Evolutionary conservation across 2,113 vertebrate genomes (phyloP).

Genomic region (Gracilinanus agilis): DNA sequence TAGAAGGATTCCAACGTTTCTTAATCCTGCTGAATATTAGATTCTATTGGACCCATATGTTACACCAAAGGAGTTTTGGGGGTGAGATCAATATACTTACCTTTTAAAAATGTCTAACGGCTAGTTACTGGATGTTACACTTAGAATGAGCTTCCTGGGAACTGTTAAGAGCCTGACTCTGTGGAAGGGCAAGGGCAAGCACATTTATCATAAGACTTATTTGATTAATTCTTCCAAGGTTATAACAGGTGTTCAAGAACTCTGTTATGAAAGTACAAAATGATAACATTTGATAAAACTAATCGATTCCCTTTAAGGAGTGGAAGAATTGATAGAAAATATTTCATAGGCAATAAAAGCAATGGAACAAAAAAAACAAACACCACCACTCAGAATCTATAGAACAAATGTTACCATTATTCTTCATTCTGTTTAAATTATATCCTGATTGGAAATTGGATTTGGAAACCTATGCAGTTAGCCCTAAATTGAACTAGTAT

Average conservation of each 20-base stretch:
- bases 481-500: constrained; percentile 49
- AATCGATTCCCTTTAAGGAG: constrained; percentile 24
- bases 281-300: background rate
- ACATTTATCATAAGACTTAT: constrained; percentile 51
- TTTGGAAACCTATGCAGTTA: constrained; percentile 16
- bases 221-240: constrained; percentile 65
- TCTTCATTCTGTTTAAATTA: constrained; percentile 35
- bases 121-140: background rate
- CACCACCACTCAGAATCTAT: background rate
- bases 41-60: background rate
- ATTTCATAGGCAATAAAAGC: background rate
- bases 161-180: constrained; percentile 26
- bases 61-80: constrained; percentile 31
- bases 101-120: constrained; percentile 22
- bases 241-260: constrained; percentile 27
- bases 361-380: background rate
- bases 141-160: constrained; percentile 51
- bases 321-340: constrained; percentile 17
- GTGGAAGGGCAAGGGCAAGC: constrained; percentile 62
- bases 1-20: constrained; percentile 13
- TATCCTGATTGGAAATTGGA: constrained; percentile 42
- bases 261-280: constrained; percentile 22
- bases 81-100: constrained; percentile 64
- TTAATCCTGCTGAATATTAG: background rate
- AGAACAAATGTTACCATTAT: constrained; percentile 30